Base-by-base conservation (phyloP, 2,888 invertebrate species). In the Steinernema hermaphroditum region DNA sequence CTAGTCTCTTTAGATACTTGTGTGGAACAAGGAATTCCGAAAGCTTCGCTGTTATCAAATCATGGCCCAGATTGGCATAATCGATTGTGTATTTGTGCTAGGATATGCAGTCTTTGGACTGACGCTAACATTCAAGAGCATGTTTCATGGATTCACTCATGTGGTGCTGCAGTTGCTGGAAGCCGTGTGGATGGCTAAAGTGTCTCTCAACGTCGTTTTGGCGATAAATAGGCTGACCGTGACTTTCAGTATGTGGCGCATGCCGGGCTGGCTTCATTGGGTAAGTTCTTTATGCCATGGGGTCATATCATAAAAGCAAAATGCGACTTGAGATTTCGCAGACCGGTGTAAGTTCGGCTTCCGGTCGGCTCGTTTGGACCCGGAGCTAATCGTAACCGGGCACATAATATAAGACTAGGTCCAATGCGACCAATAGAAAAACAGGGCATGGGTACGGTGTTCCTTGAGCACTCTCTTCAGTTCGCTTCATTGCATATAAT, bases 81-180 rank as follows among this genome's bases (percentile, higher is more conserved):
- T 54, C 4, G 54, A 54, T 22, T 54, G 54, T 22, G 16, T 16
- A 2, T 54, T 54, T 16, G 54, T 54, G 24, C 22, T 22, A 8
- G 54, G 54, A 22, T 54, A 54, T 27, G 54, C 24, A 2, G 27
- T 54, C 54, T 54, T 54, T 27, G 54, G 54, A 22, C 54, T 54
- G 24, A 54, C 54, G 2, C 16, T 54, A 27, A 24, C 27, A 12
- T 54, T 22, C 54, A 4, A 54, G 2, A 27, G 6, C 54, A 27
- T 24, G 6, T 54, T 54, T 16, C 16, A 6, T 16, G 54, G 54
- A 2, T 27, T 54, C 27, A 54, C 27, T 8, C 27, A 24, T 22
- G 54, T 54, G 6, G 54, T 54, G 2, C 27, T 54, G 6, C 54
- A 54, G 16, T 16, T 54, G 24, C 27, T 54, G 6, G 54, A 27